Percentiles rank a stretch among this genome's conserved stretches.
Evolutionary conservation across 1,140 invertebrate species (phyloP).

Genomic region (Tetramorium alpestre): DNA sequence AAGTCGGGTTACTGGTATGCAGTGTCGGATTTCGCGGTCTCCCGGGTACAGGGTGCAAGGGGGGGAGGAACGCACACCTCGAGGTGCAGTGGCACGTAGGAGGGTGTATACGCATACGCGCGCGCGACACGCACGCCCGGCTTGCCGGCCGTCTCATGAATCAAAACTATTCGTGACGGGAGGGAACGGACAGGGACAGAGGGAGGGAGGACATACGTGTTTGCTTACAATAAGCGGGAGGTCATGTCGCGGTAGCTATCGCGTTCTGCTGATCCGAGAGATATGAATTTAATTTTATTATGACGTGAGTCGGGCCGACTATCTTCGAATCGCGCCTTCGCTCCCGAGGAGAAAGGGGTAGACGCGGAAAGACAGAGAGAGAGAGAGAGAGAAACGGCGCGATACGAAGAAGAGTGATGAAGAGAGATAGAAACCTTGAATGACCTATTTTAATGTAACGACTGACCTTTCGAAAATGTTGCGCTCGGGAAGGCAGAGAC

Average conservation of each 20-base stretch:
- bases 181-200: slow-evolving; percentile 30
- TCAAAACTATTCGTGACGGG: slow-evolving; percentile 75
- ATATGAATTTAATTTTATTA: slow-evolving; percentile 79
- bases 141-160: slow-evolving; percentile 70
- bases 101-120: slow-evolving; percentile 49
- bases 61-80: slow-evolving; percentile 29
- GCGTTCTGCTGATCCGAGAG: slow-evolving; percentile 74
- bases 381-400: neutral
- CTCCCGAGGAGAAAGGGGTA: slow-evolving; percentile 34
- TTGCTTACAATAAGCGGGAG: slow-evolving; percentile 73
- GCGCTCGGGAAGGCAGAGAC: slow-evolving; percentile 28
- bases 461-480: slow-evolving; percentile 69
- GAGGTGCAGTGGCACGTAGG: slow-evolving; percentile 55
- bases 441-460: slow-evolving; percentile 59
- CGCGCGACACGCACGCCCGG: slow-evolving; percentile 68
- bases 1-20: slow-evolving; percentile 77
- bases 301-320: slow-evolving; percentile 68
- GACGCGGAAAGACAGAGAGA: neutral
- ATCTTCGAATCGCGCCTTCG: slow-evolving; percentile 69
- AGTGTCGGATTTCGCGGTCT: slow-evolving; percentile 79
- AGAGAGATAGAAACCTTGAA: neutral
- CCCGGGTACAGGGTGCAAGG: slow-evolving; percentile 50
- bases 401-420: neutral
- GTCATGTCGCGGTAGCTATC: slow-evolving; percentile 79
- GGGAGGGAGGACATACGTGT: slow-evolving; percentile 67